Evolutionary conservation across 2,888 invertebrate genomes (phyloP), one percentile per base, ranked within the genome.

Genomic region (Agrotis ipsilon): DNA sequence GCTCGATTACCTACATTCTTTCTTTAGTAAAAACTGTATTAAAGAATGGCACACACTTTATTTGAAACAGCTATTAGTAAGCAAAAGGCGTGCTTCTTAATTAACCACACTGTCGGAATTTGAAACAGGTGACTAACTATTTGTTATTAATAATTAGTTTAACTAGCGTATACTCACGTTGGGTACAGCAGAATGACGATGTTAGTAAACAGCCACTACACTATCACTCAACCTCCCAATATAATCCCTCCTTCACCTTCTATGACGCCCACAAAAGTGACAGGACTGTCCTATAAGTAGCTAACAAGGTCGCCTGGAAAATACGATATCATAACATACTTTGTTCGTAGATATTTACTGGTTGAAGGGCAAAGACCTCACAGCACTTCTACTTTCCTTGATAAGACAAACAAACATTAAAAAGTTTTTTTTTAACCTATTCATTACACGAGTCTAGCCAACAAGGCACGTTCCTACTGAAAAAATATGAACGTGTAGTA

Each of bases 191-290:
- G n/a, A n/a, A n/a, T n/a, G 27, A 27, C 19, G 19, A 51, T 75
- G 66, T 75, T 75, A 21, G 80, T 78, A 80, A 78, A 80, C 70
- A 75, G n/a, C 21, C 14, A 45, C 19, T 19, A 52, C 57, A 27
- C 45, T 19, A 66, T 13, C 24, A 27, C 21, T 68, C 32, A 61
- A 64, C 11, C 21, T 48, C 24, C 32, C 46, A 49, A 52, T 76
- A 58, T 75, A 55, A 52, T 59, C 21, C 65, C 39, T 43, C 48
- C 52, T 45, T 76, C 67, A 68, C 49, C 64, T 61, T 62, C 49
- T 54, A 54, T 16, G 39, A 66, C 78, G 62, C 71, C 64, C 61
- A 71, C 71, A 62, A 68, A 67, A 27, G 32, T 71, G 64, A 58
- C 49, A 76, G 24, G 27, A 62, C 59, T 55, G 71, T 65, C 71